Conservation (phyloP, 2,888 invertebrate species). For the Imbricaverruca yamaguchii region DNA sequence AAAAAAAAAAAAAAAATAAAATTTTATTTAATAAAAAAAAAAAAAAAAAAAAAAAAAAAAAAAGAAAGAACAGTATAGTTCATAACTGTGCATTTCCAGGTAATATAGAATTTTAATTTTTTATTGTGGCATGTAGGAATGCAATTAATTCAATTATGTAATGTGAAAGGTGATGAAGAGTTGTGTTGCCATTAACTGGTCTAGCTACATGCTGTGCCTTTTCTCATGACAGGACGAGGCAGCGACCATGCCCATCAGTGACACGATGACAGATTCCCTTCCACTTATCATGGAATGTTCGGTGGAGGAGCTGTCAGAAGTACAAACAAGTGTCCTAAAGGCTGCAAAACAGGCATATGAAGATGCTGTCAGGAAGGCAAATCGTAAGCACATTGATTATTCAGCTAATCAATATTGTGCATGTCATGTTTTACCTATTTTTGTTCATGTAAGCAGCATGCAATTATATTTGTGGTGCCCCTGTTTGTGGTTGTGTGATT, state of each 20-base stretch:
- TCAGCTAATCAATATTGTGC: neutral
- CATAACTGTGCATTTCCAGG: no score
- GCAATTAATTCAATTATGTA: no score
- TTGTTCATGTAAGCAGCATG: neutral
- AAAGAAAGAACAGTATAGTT: no score
- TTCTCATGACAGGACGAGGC: neutral
- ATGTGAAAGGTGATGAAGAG: no score
- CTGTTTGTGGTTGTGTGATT: neutral
- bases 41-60: no score
- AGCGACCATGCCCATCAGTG: neutral
- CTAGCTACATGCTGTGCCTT: neutral
- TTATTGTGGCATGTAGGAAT: no score
- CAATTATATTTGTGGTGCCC: neutral
- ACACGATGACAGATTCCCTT: neutral
- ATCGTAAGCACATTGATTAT: neutral
- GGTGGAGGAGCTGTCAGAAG: conserved; percentile 7
- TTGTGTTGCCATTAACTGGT: neutral
- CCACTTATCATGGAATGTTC: neutral
- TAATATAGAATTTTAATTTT: no score
- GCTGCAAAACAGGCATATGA: neutral
- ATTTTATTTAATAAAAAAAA: no score
- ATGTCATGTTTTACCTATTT: neutral
- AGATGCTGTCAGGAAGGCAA: neutral
- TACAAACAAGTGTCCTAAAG: neutral
- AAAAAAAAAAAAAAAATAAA: no score